These are phyloP conservation scores for Oenanthe oenanthe DNA, from an alignment of 2,113 vertebrate species.

Conservation along the genomic window DNA sequence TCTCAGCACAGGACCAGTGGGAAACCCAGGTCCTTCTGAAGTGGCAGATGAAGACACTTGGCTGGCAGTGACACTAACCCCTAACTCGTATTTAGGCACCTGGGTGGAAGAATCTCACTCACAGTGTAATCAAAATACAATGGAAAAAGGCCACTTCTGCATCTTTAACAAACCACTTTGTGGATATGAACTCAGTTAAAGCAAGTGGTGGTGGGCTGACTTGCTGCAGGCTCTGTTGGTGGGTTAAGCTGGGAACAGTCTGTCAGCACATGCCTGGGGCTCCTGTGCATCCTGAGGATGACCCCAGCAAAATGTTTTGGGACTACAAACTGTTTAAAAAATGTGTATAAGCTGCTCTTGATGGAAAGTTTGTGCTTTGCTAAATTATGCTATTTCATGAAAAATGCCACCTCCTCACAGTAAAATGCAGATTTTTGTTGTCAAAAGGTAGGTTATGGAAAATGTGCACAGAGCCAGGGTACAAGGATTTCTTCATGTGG, in stretches of 20 bases:
- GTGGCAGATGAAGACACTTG: background rate
- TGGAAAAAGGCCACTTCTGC: background rate
- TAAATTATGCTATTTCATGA: background rate
- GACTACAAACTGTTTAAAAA: background rate
- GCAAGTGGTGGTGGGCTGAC: background rate
- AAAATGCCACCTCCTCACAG: background rate
- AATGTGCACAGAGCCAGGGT: background rate
- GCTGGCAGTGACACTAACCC: background rate
- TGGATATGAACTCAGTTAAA: background rate
- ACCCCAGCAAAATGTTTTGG: background rate
- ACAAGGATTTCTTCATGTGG: background rate
- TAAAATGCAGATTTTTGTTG: background rate
- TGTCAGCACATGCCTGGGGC: background rate
- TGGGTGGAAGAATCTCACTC: background rate
- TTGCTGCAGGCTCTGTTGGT: background rate
- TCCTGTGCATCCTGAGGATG: background rate
- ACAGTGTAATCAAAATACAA: background rate
- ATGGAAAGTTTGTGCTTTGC: background rate
- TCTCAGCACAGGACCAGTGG: background rate
- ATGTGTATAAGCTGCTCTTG: background rate
- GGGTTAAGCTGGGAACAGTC: background rate
- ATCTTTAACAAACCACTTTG: background rate
- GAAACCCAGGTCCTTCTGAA: background rate
- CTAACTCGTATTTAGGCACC: background rate
- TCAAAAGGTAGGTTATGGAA: background rate